Conservation (phyloP, 2,888 invertebrate genomes). For the Leptura quadrifasciata region DNA sequence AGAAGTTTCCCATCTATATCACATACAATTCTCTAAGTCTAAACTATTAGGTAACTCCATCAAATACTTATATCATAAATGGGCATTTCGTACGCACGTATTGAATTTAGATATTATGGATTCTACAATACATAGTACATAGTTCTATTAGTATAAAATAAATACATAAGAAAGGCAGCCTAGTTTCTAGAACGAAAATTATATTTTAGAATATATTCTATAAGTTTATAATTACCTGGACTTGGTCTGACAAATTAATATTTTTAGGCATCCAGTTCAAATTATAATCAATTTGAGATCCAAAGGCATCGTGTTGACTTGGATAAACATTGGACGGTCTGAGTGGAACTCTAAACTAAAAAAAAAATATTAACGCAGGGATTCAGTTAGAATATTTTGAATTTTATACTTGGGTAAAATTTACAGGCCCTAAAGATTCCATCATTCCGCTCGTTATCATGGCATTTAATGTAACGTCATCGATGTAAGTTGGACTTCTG, state of each 20-base stretch:
- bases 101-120: too few relatives aligned
- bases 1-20: too few relatives aligned
- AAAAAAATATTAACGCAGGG: neutral
- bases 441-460: slow-evolving; percentile 58
- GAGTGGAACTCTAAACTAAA: slow-evolving; percentile 53
- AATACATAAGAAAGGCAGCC: too few relatives aligned
- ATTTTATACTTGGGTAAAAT: slow-evolving; percentile 56
- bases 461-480: slow-evolving; percentile 59
- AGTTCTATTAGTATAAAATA: too few relatives aligned
- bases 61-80: too few relatives aligned
- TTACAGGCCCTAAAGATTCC: slow-evolving; percentile 58
- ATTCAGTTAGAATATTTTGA: neutral
- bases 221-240: slow-evolving; percentile 21
- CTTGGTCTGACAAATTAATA: slow-evolving; percentile 52
- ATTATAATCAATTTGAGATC: slow-evolving; percentile 57
- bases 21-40: too few relatives aligned
- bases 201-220: neutral
- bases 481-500: slow-evolving; percentile 56
- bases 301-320: slow-evolving; percentile 54
- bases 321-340: slow-evolving; percentile 50
- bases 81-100: too few relatives aligned
- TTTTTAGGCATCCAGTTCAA: slow-evolving; percentile 61
- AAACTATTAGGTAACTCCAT: too few relatives aligned
- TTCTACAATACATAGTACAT: too few relatives aligned
- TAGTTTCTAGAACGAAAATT: too few relatives aligned